Evolutionary conservation across 2,797 vertebrate species (phyloP).

Genomic region (Amazona finschi): DNA sequence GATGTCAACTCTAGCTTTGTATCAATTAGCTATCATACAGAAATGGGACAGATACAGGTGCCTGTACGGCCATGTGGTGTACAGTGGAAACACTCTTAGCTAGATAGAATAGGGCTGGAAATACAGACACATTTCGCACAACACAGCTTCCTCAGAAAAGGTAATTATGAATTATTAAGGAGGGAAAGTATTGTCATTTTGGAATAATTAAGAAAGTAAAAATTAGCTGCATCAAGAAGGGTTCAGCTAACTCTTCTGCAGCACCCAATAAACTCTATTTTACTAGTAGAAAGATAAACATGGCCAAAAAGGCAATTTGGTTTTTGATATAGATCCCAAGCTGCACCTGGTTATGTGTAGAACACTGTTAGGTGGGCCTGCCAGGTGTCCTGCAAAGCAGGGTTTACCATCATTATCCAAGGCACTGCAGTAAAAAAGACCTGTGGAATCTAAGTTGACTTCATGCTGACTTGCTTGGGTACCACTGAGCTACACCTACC

Average conservation of each 20-base stretch:
- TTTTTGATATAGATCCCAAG: not conserved
- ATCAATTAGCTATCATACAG: not conserved
- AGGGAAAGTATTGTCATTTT: not conserved
- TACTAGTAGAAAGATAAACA: not conserved
- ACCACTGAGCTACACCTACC: too few species aligned
- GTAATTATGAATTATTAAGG: not conserved
- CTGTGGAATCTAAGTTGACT: not conserved
- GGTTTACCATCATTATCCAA: fast-evolving
- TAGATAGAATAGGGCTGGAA: not conserved
- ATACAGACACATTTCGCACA: not conserved
- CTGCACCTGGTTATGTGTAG: not conserved
- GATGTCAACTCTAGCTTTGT: not conserved
- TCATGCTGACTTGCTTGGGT: not conserved
- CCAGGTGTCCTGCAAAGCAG: fast-evolving
- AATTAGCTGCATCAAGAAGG: not conserved
- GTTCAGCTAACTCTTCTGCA: not conserved
- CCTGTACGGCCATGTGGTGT: not conserved
- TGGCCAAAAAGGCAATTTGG: not conserved
- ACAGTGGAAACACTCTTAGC: not conserved
- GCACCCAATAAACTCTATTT: not conserved
- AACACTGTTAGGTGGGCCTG: not conserved
- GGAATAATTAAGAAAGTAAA: not conserved
- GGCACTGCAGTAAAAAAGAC: not conserved
- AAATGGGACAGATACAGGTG: not conserved
- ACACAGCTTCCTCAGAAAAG: not conserved